Conservation (phyloP, 2,797 vertebrate species). For the Myiothlypis coronata region DNA sequence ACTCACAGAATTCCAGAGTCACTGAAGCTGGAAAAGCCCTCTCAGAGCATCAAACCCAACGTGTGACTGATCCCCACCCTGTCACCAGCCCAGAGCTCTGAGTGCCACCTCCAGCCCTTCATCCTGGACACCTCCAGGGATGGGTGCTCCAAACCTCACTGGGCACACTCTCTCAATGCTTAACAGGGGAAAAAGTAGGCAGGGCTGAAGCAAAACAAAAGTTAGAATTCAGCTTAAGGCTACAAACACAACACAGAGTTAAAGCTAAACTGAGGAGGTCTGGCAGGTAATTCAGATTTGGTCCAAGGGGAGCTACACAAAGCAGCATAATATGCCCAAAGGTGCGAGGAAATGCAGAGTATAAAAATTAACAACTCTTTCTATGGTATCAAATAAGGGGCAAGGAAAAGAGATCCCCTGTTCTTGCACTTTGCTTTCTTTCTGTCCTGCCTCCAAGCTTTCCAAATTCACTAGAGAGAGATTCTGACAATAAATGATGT, state of each 20-base stretch:
- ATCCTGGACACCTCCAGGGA: not conserved
- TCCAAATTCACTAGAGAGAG: conserved; percentile 48
- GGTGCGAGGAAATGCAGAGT: not conserved
- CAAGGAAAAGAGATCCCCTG: not conserved
- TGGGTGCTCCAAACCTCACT: not conserved
- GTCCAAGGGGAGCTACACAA: not conserved
- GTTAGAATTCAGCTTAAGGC: not conserved
- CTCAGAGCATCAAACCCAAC: fast-evolving
- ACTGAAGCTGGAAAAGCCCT: not conserved
- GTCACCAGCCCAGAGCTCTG: not conserved
- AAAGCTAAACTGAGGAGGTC: not conserved
- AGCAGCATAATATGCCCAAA: not conserved
- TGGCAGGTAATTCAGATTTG: not conserved
- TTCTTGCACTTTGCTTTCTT: conserved; percentile 25
- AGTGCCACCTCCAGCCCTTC: not conserved
- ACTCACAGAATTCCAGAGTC: not conserved
- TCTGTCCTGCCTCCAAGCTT: conserved; percentile 42
- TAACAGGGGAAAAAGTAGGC: not conserved
- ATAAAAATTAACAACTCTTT: conserved; percentile 61
- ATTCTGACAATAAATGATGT: conserved; percentile 28
- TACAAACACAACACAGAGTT: not conserved
- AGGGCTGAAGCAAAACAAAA: not conserved
- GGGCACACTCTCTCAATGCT: not conserved
- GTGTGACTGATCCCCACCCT: fast-evolving
- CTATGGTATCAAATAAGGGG: conserved; percentile 3